Conservation (phyloP, 37 sponge, comb jelly and placozoan genomes). For the Cliona cf. orientalis region DNA sequence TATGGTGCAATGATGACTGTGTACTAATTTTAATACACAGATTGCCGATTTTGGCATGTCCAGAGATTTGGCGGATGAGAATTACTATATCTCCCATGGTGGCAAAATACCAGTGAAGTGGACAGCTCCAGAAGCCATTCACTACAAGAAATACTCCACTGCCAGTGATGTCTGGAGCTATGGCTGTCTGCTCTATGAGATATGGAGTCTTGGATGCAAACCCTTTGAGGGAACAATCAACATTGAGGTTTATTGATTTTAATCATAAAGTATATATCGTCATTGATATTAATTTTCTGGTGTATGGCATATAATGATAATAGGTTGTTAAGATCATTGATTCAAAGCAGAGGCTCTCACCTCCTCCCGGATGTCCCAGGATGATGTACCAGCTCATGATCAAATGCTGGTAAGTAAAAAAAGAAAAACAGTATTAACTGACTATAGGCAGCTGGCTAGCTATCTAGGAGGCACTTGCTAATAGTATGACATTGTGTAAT, state of each 20-base stretch:
- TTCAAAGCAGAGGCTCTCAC: slow-evolving; percentile 20
- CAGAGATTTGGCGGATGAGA: slow-evolving; percentile 41
- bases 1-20: no score
- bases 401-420: slow-evolving; percentile 42
- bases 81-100: slow-evolving; percentile 49
- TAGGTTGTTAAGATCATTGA: neutral
- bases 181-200: slow-evolving; percentile 56
- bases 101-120: slow-evolving; percentile 75
- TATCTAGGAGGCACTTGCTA: neutral
- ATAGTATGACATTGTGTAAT: no score
- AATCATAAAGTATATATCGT: neutral
- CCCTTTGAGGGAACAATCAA: slow-evolving; percentile 17
- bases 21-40: slow-evolving; percentile 1
- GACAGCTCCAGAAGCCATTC: slow-evolving; percentile 77
- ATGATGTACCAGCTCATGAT: slow-evolving; percentile 39
- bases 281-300: no score
- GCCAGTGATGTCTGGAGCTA: slow-evolving; percentile 62
- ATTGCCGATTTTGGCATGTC: slow-evolving; percentile 81
- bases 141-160: slow-evolving; percentile 53
- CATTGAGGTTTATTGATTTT: slow-evolving; percentile 7
- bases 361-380: slow-evolving; percentile 47
- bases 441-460: no score
- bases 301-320: no score
- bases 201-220: slow-evolving; percentile 52
- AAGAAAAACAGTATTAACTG: no score